Percentiles rank a stretch among this genome's conserved stretches.
Conservation (phyloP, 2,797 vertebrate species). For the Nyctibius grandis region DNA sequence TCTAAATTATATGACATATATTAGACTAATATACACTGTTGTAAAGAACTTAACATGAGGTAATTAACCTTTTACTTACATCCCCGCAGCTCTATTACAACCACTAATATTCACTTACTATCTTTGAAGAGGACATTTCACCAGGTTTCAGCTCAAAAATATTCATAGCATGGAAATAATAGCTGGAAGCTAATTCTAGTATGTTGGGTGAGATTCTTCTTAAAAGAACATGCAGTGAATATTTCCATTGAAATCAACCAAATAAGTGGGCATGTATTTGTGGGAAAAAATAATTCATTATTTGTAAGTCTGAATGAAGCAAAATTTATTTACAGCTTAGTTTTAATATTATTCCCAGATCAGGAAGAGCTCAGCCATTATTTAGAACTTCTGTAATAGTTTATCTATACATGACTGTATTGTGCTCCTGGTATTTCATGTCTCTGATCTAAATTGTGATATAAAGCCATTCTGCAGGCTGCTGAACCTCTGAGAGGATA, state of each 20-base stretch:
- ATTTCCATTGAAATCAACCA: background rate
- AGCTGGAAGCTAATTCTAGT: background rate
- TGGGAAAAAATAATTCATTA: background rate
- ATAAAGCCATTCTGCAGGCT: background rate
- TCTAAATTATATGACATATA: background rate
- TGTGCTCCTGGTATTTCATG: background rate
- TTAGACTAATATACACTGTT: background rate
- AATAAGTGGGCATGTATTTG: rapidly evolving
- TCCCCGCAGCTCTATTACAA: background rate
- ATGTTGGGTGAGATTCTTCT: background rate
- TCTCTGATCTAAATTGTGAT: background rate
- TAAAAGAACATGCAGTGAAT: background rate
- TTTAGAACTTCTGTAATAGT: background rate
- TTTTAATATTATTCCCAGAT: background rate
- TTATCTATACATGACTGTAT: background rate
- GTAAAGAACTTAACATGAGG: background rate
- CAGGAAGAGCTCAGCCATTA: background rate
- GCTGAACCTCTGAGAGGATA: background rate
- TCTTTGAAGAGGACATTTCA: background rate
- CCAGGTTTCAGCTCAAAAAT: background rate
- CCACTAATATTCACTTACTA: background rate
- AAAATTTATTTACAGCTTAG: background rate
- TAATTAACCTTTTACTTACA: background rate
- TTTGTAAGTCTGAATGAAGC: background rate
- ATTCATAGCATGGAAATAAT: background rate